phyloP scores from a whole-genome alignment of 2,113 vertebrate genomes.

The Prolemur simus region DNA sequence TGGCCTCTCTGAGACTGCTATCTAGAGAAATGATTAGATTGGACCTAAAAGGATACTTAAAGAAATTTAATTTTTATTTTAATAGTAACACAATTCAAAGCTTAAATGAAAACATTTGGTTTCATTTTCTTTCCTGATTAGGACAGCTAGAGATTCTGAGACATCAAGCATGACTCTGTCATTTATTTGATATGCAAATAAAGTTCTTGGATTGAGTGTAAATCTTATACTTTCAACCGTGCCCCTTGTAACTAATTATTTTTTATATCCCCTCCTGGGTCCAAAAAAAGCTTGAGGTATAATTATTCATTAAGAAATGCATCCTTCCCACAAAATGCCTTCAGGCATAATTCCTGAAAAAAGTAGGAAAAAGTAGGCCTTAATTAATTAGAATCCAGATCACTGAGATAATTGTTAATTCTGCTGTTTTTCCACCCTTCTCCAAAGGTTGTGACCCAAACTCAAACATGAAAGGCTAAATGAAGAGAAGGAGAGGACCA shows the following conservation, averaged over 20 bases:
- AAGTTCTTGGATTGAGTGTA: constrained; percentile 46
- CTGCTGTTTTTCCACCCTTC: neutral
- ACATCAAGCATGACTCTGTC: constrained; percentile 48
- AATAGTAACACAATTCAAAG: constrained; percentile 66
- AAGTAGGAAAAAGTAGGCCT: neutral
- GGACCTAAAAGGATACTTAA: constrained; percentile 23
- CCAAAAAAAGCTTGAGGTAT: constrained; percentile 21
- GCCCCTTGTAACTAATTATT: constrained; percentile 57
- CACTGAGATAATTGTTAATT: constrained; percentile 29
- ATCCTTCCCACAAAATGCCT: constrained; percentile 42
- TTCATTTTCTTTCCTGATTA: constrained; percentile 71
- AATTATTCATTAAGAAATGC: constrained; percentile 60
- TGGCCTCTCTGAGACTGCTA: constrained; percentile 24
- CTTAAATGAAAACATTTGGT: constrained; percentile 71
- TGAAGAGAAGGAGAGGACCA: neutral
- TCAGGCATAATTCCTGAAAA: constrained; percentile 14
- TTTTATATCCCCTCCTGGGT: constrained; percentile 28
- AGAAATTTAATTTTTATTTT: constrained; percentile 60
- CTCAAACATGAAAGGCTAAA: constrained; percentile 30
- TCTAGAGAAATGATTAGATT: constrained; percentile 40
- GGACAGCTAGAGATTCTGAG: constrained; percentile 54
- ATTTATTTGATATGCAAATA: constrained; percentile 72
- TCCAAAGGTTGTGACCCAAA: constrained; percentile 56
- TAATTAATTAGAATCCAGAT: constrained; percentile 60
- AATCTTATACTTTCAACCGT: constrained; percentile 51